Evolutionary conservation across 1,140 invertebrate genomes (phyloP).

Genomic region (Capitella teleta): DNA sequence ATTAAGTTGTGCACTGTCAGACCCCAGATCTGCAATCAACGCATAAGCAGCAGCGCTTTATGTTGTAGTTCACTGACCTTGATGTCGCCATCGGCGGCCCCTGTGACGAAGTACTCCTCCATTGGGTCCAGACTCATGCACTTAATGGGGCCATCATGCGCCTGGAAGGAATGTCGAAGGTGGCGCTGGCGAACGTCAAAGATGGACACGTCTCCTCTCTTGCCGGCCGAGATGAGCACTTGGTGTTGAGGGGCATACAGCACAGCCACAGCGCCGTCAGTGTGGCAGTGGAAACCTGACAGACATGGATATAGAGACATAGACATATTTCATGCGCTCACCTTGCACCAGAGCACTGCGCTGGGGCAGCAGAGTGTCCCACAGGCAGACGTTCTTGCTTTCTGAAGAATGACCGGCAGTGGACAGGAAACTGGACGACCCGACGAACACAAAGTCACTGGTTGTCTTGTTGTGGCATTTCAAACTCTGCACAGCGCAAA

Average conservation of each 20-base stretch:
- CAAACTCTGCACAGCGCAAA: constrained; percentile 70
- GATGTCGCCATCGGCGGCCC: constrained; percentile 96
- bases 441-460: constrained; percentile 93
- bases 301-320: constrained; percentile 4
- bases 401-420: constrained; percentile 94
- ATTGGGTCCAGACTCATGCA: constrained; percentile 85
- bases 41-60: not conserved
- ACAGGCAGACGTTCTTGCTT: constrained; percentile 93
- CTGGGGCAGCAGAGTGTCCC: constrained; percentile 93
- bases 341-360: constrained; percentile 80
- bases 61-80: constrained; percentile 55
- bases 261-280: constrained; percentile 72
- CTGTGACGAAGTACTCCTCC: constrained; percentile 94
- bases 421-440: constrained; percentile 92
- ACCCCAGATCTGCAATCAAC: constrained; percentile 90
- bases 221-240: constrained; percentile 78
- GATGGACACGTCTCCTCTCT: constrained; percentile 89
- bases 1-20: constrained; percentile 72
- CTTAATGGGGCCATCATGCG: constrained; percentile 86
- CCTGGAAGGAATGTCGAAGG: constrained; percentile 76
- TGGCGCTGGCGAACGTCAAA: constrained; percentile 83
- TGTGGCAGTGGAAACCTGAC: constrained; percentile 80
- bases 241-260: constrained; percentile 88
- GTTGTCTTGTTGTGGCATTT: constrained; percentile 96
- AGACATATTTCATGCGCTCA: constrained; percentile 16